Conservation (phyloP, 2,797 vertebrate species). For the Anas flavirostris region DNA sequence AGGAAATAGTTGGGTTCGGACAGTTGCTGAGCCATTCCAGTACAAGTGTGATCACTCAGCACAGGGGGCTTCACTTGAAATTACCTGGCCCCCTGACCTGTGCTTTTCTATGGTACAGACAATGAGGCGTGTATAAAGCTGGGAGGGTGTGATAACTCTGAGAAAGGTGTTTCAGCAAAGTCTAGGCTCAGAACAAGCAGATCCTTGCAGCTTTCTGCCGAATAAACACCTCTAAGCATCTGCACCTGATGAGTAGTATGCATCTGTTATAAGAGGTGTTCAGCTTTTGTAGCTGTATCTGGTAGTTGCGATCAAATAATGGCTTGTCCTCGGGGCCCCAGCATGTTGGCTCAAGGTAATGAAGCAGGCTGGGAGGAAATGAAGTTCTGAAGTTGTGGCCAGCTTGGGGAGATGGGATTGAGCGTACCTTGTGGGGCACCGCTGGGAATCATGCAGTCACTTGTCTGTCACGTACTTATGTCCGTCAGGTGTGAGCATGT, state of each 20-base stretch:
- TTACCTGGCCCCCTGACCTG: not conserved
- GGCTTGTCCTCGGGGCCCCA: not conserved
- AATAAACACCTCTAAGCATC: not conserved
- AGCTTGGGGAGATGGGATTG: not conserved
- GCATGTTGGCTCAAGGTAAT: not conserved
- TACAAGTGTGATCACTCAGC: not conserved
- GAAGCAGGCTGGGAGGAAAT: not conserved
- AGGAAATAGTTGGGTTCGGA: not conserved
- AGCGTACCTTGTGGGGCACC: not conserved
- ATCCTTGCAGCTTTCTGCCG: not conserved
- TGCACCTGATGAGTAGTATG: not conserved
- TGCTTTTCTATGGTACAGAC: not conserved
- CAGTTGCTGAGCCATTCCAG: not conserved
- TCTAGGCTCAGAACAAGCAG: not conserved
- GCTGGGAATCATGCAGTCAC: not conserved
- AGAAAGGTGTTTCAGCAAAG: not conserved
- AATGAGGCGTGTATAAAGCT: not conserved
- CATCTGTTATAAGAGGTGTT: not conserved
- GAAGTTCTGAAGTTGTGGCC: not conserved
- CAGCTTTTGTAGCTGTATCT: not conserved
- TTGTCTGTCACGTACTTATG: not conserved
- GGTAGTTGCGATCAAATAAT: not conserved
- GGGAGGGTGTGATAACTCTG: not conserved
- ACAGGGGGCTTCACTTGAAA: not conserved
- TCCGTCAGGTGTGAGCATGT: not conserved